Base-by-base conservation (phyloP, 37 sponge, comb jelly and placozoan species). In the Lycopodina hypogea region DNA sequence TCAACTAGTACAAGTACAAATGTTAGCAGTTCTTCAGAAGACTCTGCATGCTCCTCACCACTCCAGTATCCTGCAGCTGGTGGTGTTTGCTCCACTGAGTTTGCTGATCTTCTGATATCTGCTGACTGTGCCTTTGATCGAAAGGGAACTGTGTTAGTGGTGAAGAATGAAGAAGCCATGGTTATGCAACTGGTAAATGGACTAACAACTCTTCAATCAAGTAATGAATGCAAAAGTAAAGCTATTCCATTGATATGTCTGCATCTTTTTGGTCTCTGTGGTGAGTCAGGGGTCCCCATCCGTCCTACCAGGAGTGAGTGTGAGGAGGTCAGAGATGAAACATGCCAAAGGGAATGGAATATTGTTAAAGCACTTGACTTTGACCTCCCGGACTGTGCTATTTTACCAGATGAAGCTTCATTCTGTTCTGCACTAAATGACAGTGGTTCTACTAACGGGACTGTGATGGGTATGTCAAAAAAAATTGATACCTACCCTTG, bases 231-330 rank as follows among this genome's bases (percentile, higher is more conserved):
- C 60, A 57, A 14, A 35, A 22, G 24, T 28, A 57, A 1, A 36
- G 60, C 40, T 19, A 32, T 57, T 28, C 60, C 59, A 57, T 57
- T 75, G 7, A 17, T 75, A 1, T 75, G 76, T 75, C 76, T 59
- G 37, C 55, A 57, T 39, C 22, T 75, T 0, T 75, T 75, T 75
- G 60, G 60, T 0, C 23, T 75, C 24, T 75, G 76, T 53, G 59
- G 36, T 37, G 19, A 32, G 9, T 7, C 22, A 3, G 76, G 76
- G 38, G 60, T 39, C 12, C 4, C 34, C 34, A 29, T 74, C 24
- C 59, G 7, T 0, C 76, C 76, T 8, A 29, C 58, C 33, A 11
- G 40, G 33, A 57, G 59, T 1, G 41, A 75, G 40, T 75, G 76
- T 58, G 76, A 75, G 34, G 36, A 26, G 59, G 32, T 75, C 76